These are phyloP conservation scores for Prietella phreatophila DNA, from an alignment of 2,113 vertebrate species.

Conservation along the genomic window DNA sequence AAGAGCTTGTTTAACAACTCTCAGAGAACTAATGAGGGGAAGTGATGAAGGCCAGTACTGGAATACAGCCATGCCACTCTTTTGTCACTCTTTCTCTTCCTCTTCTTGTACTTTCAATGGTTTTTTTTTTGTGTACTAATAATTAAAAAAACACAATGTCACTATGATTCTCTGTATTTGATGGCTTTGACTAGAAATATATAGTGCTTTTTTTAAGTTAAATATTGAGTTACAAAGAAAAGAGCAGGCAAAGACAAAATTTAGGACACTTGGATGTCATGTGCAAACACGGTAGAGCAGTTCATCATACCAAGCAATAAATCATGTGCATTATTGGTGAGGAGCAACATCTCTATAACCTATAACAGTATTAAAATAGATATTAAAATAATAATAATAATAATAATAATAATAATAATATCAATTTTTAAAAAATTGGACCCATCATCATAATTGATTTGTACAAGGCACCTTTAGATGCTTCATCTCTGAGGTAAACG, in stretches of 20 bases:
- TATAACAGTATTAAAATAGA: constrained; percentile 41
- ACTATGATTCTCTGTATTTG: constrained; percentile 27
- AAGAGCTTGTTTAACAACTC: neutral
- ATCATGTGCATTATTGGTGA: constrained; percentile 45
- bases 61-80: neutral
- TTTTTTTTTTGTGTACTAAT: neutral
- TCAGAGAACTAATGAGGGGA: neutral
- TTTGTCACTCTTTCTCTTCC: neutral
- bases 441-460: constrained; percentile 24
- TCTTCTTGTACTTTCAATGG: neutral
- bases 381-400: neutral
- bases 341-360: constrained; percentile 21
- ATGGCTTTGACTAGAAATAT: constrained; percentile 40
- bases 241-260: constrained; percentile 48
- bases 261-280: constrained; percentile 70
- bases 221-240: constrained; percentile 17
- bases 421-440: too few species aligned
- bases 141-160: constrained; percentile 15
- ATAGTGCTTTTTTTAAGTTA: constrained; percentile 30
- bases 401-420: too few species aligned
- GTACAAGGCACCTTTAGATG: constrained; percentile 52
- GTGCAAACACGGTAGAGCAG: constrained; percentile 66
- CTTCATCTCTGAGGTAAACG: constrained; percentile 37
- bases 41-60: constrained; percentile 4
- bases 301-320: constrained; percentile 29